Conservation (phyloP, 1,140 invertebrate species). For the Danaus melanippus region DNA sequence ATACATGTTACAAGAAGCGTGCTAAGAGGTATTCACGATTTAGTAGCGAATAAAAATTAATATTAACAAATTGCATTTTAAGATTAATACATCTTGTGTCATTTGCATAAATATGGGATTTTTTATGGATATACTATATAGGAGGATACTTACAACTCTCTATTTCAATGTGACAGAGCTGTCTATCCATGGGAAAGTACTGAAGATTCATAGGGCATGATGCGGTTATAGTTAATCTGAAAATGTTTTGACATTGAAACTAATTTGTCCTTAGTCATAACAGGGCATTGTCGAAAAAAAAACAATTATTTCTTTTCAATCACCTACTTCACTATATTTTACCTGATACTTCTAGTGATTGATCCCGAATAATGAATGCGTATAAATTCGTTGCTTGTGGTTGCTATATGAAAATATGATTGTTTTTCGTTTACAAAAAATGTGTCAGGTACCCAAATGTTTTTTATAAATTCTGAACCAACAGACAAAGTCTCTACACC, state of each 20-base stretch:
- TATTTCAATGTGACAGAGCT: constrained; percentile 97
- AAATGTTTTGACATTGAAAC: background rate
- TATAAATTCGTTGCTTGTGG: constrained; percentile 98
- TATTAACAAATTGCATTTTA: background rate
- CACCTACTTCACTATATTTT: constrained; percentile 21
- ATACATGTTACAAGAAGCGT: constrained; percentile 27
- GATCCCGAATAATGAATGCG: constrained; percentile 95
- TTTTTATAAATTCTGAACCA: constrained; percentile 95
- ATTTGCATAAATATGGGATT: constrained; percentile 6
- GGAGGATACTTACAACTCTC: constrained; percentile 95
- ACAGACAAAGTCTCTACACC: constrained; percentile 92
- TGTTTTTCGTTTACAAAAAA: constrained; percentile 99
- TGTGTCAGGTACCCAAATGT: constrained; percentile 98
- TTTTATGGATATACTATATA: constrained; percentile 1
- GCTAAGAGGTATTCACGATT: constrained; percentile 3
- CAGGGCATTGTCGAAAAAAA: background rate
- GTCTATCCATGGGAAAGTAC: constrained; percentile 98
- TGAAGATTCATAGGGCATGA: constrained; percentile 98
- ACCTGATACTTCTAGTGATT: constrained; percentile 97
- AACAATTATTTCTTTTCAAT: background rate
- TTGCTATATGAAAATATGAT: constrained; percentile 98
- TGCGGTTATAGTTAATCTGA: constrained; percentile 95
- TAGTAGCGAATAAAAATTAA: background rate
- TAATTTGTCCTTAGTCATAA: background rate
- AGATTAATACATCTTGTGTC: constrained; percentile 1